Conservation (phyloP, 2,113 vertebrate species). For the Pedetes capensis region DNA sequence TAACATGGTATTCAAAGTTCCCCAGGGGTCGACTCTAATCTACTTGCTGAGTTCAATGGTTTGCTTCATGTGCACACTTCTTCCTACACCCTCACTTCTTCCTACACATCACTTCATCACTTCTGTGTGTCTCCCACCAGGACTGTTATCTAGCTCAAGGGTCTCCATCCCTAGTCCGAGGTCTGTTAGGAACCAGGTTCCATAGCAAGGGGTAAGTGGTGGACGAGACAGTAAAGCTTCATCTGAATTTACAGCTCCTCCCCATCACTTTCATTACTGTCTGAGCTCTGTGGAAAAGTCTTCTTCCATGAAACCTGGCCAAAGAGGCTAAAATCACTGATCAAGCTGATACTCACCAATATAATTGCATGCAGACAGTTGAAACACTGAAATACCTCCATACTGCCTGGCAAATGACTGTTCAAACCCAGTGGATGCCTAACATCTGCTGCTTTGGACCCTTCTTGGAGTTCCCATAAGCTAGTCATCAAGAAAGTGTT, state of each 20-base stretch:
- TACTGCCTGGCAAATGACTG: background rate
- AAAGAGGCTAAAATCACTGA: too few species aligned
- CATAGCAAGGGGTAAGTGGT: too few species aligned
- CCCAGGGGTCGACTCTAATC: background rate
- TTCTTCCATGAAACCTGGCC: too few species aligned
- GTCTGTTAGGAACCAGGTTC: too few species aligned
- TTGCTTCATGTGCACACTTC: fast-evolving
- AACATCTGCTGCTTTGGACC: background rate
- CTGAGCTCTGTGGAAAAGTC: too few species aligned
- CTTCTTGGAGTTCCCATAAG: background rate
- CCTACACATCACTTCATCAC: background rate
- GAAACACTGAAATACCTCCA: background rate
- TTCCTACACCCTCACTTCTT: fast-evolving
- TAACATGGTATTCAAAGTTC: background rate
- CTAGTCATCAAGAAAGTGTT: background rate
- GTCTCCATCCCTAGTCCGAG: too few species aligned
- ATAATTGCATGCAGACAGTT: fast-evolving
- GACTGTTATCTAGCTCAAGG: background rate
- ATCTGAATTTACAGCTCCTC: too few species aligned
- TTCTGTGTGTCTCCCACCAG: background rate
- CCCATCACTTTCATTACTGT: too few species aligned
- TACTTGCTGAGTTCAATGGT: background rate
- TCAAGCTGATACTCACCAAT: background rate
- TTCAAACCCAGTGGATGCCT: too few species aligned
- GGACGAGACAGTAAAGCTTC: too few species aligned